Evolutionary conservation across 2,888 invertebrate species (phyloP), one percentile per base, ranked within the genome.

Genomic region (Colletes collaris): DNA sequence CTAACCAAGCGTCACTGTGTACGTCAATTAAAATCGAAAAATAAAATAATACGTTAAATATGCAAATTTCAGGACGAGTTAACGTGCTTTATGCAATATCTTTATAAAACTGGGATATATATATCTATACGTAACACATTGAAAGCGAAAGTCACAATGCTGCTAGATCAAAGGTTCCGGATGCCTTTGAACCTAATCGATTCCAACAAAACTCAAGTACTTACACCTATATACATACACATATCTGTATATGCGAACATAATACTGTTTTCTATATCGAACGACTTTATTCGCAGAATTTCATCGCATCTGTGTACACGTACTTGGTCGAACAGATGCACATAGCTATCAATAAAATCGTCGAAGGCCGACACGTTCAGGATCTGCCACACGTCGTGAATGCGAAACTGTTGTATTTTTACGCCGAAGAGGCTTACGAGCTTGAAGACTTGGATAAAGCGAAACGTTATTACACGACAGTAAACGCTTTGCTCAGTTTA

Each of bases 291-390:
- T 62, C 11, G 4, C 59, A 91, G 91, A 87, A 90, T 63, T 84
- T 91, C 44, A 82, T 91, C 3, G 66, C 87, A 2, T 82, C 84
- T 0, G 67, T 86, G 16, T 91, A 90, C 64, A 73, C 83, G 8
- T 89, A 90, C 53, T 75, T 91, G 60, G 85, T 89, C 2, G 90
- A 91, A 19, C 82, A 85, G 62, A 90, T 91, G 90, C 89, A 91
- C 63, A 6, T 81, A 2, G 89, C 86, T 0, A 44, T 91, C 10
- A 90, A 90, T 49, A 79, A 75, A 44, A 84, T 85, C 27, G 53
- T 87, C 2, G 88, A 87, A 53, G 82, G 84, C 16, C 76, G 85
- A 40, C 65, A 68, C 4, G 37, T 58, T 0, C 55, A 76, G 0
- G 69, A 76, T 37, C 13, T 4, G 0, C 1, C 46, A 0, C 49